phyloP scores from a whole-genome alignment of 2,797 vertebrate genomes.

The Bucorvus abyssinicus region DNA sequence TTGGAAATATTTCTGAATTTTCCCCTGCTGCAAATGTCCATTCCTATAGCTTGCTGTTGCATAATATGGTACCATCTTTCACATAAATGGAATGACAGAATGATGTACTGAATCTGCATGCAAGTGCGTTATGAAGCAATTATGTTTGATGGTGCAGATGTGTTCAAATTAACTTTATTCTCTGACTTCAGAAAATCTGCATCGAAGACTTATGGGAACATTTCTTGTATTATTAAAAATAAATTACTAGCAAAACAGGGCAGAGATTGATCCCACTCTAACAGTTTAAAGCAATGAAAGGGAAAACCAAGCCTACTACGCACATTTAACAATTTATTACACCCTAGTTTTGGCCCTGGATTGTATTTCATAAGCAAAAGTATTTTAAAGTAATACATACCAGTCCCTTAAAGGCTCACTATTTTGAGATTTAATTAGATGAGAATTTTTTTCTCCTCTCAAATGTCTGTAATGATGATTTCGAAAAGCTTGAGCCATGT shows the following conservation, averaged over 20 bases:
- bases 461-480: background rate
- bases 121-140: slow-evolving; percentile 11
- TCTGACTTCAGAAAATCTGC: slow-evolving; percentile 35
- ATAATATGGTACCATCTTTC: background rate
- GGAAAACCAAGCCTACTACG: slow-evolving; percentile 2
- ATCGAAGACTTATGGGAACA: slow-evolving; percentile 25
- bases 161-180: slow-evolving; percentile 48
- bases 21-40: background rate
- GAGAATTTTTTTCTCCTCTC: background rate
- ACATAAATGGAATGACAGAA: slow-evolving; percentile 11
- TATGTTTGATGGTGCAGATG: slow-evolving; percentile 36
- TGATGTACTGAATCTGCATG: slow-evolving; percentile 30
- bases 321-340: background rate
- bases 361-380: background rate
- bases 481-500: background rate
- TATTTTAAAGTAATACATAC: background rate
- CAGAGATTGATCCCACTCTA: slow-evolving; percentile 1
- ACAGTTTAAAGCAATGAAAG: slow-evolving; percentile 21
- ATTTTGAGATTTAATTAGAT: slow-evolving; percentile 11
- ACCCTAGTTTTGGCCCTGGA: background rate
- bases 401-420: background rate
- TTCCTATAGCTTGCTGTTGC: background rate
- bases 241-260: slow-evolving; percentile 36
- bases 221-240: slow-evolving; percentile 42
- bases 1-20: background rate